Evolutionary conservation across 2,797 vertebrate genomes (phyloP).

Genomic region (Cuniculus paca): DNA sequence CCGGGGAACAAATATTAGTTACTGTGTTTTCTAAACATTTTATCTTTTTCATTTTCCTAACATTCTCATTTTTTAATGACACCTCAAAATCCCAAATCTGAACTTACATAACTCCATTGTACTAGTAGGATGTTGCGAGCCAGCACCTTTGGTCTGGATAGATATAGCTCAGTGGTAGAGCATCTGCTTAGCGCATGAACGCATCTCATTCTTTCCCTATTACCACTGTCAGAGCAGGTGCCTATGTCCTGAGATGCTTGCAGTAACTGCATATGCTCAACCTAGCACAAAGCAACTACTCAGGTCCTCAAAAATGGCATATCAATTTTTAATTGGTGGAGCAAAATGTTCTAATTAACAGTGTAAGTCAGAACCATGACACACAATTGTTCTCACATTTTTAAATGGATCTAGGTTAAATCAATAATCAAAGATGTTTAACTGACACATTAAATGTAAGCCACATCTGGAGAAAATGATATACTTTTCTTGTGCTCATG

Average conservation of each 20-base stretch:
- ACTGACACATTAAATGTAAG: neutral
- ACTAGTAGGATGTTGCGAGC: neutral
- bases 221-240: neutral
- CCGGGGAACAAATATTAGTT: neutral
- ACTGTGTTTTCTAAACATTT: neutral
- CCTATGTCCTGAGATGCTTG: neutral
- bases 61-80: neutral
- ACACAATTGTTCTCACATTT: neutral
- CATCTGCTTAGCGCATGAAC: no score
- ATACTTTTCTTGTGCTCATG: neutral
- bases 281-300: neutral
- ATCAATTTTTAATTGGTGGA: neutral
- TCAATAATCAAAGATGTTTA: neutral
- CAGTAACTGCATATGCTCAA: neutral
- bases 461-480: neutral
- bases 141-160: no score
- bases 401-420: neutral
- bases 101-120: neutral
- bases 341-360: neutral
- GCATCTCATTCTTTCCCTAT: neutral
- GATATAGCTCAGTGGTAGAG: no score
- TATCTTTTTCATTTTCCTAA: neutral
- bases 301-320: neutral
- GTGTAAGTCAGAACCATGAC: neutral
- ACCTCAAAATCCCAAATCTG: neutral